Evolutionary conservation across 1,140 invertebrate species (phyloP), one percentile per base, ranked within the genome.

Genomic region (Drosophila chauvacae): DNA sequence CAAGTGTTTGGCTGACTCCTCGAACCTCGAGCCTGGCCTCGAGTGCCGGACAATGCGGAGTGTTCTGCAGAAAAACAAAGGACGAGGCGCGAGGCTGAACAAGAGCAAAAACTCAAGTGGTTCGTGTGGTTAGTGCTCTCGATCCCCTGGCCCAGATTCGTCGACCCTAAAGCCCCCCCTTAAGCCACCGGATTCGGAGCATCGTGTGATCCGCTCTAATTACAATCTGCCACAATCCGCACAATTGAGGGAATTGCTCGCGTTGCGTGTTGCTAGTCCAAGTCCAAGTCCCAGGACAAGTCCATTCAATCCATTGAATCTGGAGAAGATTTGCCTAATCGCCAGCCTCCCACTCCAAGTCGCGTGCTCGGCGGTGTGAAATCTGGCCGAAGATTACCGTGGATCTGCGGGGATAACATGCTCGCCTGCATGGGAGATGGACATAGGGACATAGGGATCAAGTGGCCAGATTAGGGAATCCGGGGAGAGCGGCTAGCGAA

Each of bases 161-260:
- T 70, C 51, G 13, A 9, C 1, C 28, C 6, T 66, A 41, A 47
- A 23, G 18, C 42, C 42, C 59, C 41, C 42, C 30, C 11, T 7
- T 64, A 61, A 62, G 45, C 37, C 48, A 23, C 7, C 51, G 30
- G 30, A 30, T 51, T 30, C 35, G 14, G 37, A 44, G 28, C 55
- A 60, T 18, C 28, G 5, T 42, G 33, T 64, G 77, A 79, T 62
- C 85, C 78, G 84, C 84, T 90, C 85, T 88, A 88, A 88, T 88
- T 88, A 88, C 85, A 69, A 88, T 81, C 66, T 71, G 82, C 72
- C 80, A 86, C 82, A 86, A 85, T 79, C 65, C 68, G 71, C 64
- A 86, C 82, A 86, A 85, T 86, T 69, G 73, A 77, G 73, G 68
- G 77, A 28, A 53, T 79, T 58, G 51, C 41, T 41, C 28, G 75